These are phyloP conservation scores for Cebus imitator DNA, from an alignment of 2,113 vertebrate genomes.

Conservation along the genomic window DNA sequence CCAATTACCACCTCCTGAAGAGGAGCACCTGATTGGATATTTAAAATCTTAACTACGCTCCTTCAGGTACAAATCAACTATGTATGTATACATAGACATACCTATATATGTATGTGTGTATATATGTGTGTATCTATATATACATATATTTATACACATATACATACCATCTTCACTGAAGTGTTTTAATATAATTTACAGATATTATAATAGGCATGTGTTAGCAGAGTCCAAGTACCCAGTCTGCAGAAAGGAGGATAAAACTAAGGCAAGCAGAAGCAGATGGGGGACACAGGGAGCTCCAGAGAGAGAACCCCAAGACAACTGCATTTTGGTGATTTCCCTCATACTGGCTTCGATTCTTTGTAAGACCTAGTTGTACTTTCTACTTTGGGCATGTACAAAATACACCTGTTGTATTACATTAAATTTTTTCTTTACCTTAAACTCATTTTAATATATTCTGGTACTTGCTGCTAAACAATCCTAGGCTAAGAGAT, in stretches of 20 bases:
- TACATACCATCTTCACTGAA: neutral
- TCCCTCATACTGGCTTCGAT: neutral
- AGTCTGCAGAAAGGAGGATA: neutral
- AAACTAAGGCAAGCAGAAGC: neutral
- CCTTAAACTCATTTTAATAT: neutral
- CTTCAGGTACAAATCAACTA: neutral
- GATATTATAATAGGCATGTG: neutral
- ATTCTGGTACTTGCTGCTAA: neutral
- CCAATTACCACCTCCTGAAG: neutral
- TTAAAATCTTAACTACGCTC: neutral
- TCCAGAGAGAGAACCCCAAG: neutral
- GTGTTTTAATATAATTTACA: neutral
- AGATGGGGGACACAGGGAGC: neutral
- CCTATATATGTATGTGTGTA: neutral
- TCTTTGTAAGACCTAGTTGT: neutral
- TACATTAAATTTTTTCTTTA: neutral
- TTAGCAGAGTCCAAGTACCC: neutral
- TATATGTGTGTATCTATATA: neutral
- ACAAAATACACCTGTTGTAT: neutral
- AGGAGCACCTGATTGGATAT: neutral
- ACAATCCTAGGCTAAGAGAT: neutral
- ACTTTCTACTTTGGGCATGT: neutral
- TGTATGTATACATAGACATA: neutral
- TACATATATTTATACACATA: neutral
- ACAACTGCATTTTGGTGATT: neutral